Evolutionary conservation across 1,140 invertebrate species (phyloP).

Genomic region (Pseudomyrmex gracilis): DNA sequence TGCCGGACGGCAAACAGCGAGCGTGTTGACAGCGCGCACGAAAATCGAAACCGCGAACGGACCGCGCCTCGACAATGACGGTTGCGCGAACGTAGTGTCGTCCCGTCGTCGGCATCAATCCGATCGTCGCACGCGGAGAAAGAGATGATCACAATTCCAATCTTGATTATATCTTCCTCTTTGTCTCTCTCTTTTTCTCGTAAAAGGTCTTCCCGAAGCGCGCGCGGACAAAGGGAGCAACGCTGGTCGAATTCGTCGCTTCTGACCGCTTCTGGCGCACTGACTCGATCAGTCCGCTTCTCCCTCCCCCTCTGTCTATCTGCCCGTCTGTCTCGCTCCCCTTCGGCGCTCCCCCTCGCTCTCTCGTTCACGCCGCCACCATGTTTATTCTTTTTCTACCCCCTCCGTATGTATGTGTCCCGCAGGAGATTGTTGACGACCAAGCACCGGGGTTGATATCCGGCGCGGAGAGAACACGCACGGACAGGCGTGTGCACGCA

Average conservation of each 20-base stretch:
- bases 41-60: conserved; percentile 62
- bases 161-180: background rate
- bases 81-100: conserved; percentile 38
- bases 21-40: conserved; percentile 56
- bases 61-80: conserved; percentile 61
- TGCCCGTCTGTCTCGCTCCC: conserved; percentile 29
- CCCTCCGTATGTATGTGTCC: conserved; percentile 46
- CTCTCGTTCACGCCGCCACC: conserved; percentile 62
- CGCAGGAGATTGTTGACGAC: conserved; percentile 60
- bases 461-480: conserved; percentile 11
- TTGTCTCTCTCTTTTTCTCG: background rate
- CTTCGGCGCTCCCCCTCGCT: conserved; percentile 9
- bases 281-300: conserved; percentile 54
- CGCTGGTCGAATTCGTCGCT: conserved; percentile 70
- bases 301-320: conserved; percentile 41
- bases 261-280: conserved; percentile 74
- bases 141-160: background rate
- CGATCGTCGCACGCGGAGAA: background rate
- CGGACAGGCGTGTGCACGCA: background rate
- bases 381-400: conserved; percentile 72
- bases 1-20: conserved; percentile 35
- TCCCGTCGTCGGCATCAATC: conserved; percentile 41
- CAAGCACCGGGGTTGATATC: conserved; percentile 56
- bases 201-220: conserved; percentile 10
- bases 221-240: conserved; percentile 65